Percentiles rank a stretch among this genome's conserved stretches.
Evolutionary conservation across 2,797 vertebrate genomes (phyloP).

Genomic region (Clamator glandarius): DNA sequence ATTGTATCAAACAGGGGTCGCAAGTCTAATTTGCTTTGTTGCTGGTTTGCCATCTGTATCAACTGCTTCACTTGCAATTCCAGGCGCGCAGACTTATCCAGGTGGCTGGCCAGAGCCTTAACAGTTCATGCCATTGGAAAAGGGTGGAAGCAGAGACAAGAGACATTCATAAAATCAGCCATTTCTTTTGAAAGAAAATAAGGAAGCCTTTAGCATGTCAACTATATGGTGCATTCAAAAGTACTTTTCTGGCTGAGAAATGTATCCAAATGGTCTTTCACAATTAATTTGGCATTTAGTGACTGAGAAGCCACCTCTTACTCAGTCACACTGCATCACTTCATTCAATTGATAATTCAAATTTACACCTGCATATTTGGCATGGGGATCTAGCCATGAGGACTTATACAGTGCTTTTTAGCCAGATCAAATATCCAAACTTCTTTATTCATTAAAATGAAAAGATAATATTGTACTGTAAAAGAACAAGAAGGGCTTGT

Average conservation of each 20-base stretch:
- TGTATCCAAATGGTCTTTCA: not conserved
- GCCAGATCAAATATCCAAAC: not conserved
- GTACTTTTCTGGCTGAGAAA: not conserved
- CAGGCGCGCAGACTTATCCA: conserved; percentile 78
- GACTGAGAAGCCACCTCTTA: not conserved
- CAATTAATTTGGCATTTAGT: not conserved
- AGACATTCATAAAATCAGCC: not conserved
- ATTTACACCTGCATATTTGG: not conserved
- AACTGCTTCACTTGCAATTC: conserved; percentile 84
- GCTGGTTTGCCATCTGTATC: conserved; percentile 78
- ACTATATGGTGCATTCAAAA: not conserved
- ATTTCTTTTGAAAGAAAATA: not conserved
- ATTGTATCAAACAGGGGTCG: conserved; percentile 80
- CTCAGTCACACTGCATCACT: not conserved
- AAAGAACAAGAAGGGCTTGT: not conserved
- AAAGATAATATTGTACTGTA: not conserved
- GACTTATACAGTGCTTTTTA: not conserved
- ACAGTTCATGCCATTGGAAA: not conserved
- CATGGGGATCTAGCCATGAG: not conserved
- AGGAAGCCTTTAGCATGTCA: not conserved
- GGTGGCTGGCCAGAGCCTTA: conserved; percentile 77
- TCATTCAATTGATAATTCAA: not conserved
- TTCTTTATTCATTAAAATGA: not conserved
- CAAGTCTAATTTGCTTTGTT: conserved; percentile 79
- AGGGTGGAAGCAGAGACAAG: not conserved